These are phyloP conservation scores for Hydrolagus colliei DNA, from an alignment of 2,797 vertebrate species.

Conservation along the genomic window DNA sequence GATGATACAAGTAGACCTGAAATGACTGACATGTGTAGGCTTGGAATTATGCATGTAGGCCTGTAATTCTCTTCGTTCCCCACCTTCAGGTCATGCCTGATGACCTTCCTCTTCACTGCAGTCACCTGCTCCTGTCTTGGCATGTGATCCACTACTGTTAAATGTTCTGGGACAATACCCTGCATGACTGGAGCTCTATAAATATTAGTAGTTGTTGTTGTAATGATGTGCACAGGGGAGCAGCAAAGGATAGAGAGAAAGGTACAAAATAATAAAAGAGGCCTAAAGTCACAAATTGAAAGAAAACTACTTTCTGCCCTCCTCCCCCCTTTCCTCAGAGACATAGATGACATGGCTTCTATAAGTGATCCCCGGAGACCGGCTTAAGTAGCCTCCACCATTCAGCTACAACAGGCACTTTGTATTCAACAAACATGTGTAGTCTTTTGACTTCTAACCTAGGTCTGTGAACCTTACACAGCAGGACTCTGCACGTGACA, in stretches of 20 bases:
- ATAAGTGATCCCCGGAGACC: conserved; percentile 18
- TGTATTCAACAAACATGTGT: conserved; percentile 24
- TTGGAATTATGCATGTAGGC: no score
- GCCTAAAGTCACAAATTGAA: neutral
- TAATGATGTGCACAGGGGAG: neutral
- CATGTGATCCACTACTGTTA: no score
- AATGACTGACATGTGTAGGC: no score
- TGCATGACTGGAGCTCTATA: no score
- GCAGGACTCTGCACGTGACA: neutral
- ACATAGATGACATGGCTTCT: neutral
- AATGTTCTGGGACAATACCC: no score
- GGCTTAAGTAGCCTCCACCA: conserved; percentile 9
- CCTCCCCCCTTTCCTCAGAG: neutral
- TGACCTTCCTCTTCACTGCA: no score
- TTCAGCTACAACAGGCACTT: conserved; percentile 25
- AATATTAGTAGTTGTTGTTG: no score
- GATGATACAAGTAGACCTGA: no score
- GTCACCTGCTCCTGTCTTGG: no score
- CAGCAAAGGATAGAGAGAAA: neutral
- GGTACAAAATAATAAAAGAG: neutral
- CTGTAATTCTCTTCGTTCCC: no score
- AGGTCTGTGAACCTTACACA: neutral
- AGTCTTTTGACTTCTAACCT: conserved; percentile 23
- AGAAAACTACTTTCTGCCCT: neutral
- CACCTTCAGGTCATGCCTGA: no score